These are phyloP conservation scores for Megaptera novaeangliae DNA, from an alignment of 2,113 vertebrate genomes.

Conservation along the genomic window DNA sequence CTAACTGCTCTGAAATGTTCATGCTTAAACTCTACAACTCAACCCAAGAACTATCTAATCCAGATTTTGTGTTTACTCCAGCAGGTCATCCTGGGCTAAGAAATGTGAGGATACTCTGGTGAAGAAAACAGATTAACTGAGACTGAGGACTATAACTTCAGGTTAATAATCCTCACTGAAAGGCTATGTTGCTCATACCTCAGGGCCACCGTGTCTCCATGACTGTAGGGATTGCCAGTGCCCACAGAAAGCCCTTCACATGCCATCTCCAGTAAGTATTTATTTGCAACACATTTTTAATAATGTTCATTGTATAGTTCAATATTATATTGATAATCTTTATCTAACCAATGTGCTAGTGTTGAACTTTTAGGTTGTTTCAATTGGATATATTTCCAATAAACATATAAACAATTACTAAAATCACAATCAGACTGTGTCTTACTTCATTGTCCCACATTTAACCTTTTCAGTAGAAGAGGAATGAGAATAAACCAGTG, in stretches of 20 bases:
- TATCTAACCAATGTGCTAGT: neutral
- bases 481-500: neutral
- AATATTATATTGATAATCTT: neutral
- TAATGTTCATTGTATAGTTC: neutral
- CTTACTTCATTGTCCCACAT: neutral
- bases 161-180: neutral
- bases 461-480: neutral
- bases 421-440: neutral
- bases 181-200: neutral
- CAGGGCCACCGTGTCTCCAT: neutral
- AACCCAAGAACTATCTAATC: conserved; percentile 30
- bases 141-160: neutral
- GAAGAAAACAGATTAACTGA: neutral
- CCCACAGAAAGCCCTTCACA: neutral
- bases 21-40: conserved; percentile 51
- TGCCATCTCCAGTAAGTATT: neutral
- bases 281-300: neutral
- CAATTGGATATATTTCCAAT: neutral
- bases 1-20: conserved; percentile 46
- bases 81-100: conserved; percentile 12
- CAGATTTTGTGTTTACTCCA: neutral
- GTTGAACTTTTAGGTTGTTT: neutral
- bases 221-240: neutral
- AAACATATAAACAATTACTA: neutral
- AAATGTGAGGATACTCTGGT: neutral